phyloP scores from a whole-genome alignment of 2,797 vertebrate species.

The Synaphobranchus kaupii region DNA sequence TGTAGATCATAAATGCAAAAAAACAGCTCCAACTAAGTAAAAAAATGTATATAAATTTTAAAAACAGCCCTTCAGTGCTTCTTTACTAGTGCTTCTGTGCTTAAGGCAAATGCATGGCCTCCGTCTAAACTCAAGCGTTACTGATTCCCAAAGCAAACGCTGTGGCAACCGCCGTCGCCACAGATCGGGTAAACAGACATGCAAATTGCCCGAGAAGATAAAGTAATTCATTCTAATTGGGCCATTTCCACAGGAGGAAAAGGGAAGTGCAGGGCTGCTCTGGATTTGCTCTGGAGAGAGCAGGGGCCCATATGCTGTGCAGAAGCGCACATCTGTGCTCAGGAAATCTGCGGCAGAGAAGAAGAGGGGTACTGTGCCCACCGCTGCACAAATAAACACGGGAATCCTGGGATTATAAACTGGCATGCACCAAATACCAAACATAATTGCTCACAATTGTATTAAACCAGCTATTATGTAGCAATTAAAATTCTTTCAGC shows the following conservation, averaged over 20 bases:
- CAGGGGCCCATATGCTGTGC: slow-evolving; percentile 60
- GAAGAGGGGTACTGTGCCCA: slow-evolving; percentile 35
- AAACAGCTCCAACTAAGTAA: background rate
- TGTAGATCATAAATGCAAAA: background rate
- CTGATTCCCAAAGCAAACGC: slow-evolving; percentile 44
- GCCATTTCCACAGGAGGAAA: slow-evolving; percentile 50
- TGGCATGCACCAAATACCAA: slow-evolving; percentile 63
- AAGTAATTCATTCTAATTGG: slow-evolving; percentile 68
- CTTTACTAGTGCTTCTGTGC: background rate
- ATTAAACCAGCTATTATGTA: slow-evolving; percentile 72
- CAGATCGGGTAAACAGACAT: slow-evolving; percentile 28
- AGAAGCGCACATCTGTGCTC: slow-evolving; percentile 66
- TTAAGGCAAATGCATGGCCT: slow-evolving; percentile 3
- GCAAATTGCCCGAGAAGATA: slow-evolving; percentile 46
- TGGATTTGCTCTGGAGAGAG: slow-evolving; percentile 58
- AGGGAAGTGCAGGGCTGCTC: slow-evolving; percentile 47
- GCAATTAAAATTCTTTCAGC: slow-evolving; percentile 72
- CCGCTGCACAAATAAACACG: slow-evolving; percentile 29
- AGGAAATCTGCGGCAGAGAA: slow-evolving; percentile 51
- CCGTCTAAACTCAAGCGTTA: slow-evolving; percentile 45
- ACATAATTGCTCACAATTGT: slow-evolving; percentile 71
- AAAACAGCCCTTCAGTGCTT: background rate
- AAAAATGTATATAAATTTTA: background rate
- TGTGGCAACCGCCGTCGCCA: slow-evolving; percentile 24
- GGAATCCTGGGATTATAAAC: slow-evolving; percentile 36